Percentiles rank a stretch among this genome's conserved stretches.
Evolutionary conservation across 2,888 invertebrate species (phyloP).

Genomic region (Chelonus formosanus): DNA sequence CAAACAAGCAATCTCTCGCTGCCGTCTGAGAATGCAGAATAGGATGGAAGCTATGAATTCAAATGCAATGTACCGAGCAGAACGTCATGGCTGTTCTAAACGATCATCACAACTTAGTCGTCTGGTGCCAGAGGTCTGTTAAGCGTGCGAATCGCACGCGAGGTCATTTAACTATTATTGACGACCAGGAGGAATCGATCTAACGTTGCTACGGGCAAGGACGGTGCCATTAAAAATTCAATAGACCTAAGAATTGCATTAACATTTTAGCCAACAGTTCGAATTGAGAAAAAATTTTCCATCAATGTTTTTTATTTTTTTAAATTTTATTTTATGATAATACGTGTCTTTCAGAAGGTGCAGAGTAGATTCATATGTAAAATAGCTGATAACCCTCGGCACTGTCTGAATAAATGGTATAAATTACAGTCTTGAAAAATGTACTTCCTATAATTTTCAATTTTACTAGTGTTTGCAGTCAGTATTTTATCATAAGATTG

Average conservation of each 20-base stretch:
- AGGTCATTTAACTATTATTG: constrained; percentile 16
- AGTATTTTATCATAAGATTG: too few relatives aligned
- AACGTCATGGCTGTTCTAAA: constrained; percentile 13
- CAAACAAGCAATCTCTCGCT: constrained; percentile 44
- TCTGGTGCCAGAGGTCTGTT: constrained; percentile 9
- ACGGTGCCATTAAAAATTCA: constrained; percentile 6
- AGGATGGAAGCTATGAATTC: constrained; percentile 51
- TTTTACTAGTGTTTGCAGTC: too few relatives aligned
- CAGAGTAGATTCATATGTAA: too few relatives aligned
- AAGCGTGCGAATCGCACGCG: neutral
- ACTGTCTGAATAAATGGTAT: too few relatives aligned
- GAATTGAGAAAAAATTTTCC: too few relatives aligned
- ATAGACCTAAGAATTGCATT: neutral
- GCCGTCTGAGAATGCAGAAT: constrained; percentile 51
- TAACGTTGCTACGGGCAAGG: constrained; percentile 22
- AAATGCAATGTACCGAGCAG: constrained; percentile 43
- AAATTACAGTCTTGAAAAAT: too few relatives aligned
- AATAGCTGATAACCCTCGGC: too few relatives aligned
- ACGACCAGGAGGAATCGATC: constrained; percentile 10
- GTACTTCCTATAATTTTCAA: too few relatives aligned
- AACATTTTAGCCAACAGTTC: neutral
- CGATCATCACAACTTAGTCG: neutral
- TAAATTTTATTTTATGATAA: too few relatives aligned
- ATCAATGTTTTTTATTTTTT: too few relatives aligned
- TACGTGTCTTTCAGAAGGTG: too few relatives aligned